These are phyloP conservation scores for Rhyzopertha dominica DNA, from an alignment of 1,140 invertebrate species.

Conservation along the genomic window DNA sequence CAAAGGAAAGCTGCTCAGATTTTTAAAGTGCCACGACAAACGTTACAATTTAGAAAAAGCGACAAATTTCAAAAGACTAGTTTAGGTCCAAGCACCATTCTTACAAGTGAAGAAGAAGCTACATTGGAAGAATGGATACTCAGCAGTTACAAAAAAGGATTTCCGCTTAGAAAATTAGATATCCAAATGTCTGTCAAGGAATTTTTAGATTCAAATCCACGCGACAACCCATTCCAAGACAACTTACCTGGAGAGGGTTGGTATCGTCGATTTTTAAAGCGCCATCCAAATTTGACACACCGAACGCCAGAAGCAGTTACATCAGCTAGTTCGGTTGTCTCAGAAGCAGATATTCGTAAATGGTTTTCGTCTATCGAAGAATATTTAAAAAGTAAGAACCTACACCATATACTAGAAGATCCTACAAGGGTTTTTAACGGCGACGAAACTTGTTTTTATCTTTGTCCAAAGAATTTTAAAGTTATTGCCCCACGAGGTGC, in stretches of 20 bases:
- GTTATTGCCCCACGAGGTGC: conserved; percentile 31
- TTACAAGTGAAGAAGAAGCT: conserved; percentile 19
- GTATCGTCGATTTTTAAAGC: conserved; percentile 36
- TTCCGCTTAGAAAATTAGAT: conserved; percentile 24
- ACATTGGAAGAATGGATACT: conserved; percentile 23
- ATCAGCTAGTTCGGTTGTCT: conserved; percentile 30
- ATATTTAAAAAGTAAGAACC: conserved; percentile 30
- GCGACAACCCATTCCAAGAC: conserved; percentile 34
- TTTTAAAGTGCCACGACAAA: conserved; percentile 12
- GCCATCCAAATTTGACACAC: conserved; percentile 29
- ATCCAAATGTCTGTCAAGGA: conserved; percentile 17
- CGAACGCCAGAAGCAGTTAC: conserved; percentile 22
- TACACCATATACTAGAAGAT: conserved; percentile 29
- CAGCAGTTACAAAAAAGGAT: conserved; percentile 15
- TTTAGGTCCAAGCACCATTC: conserved; percentile 17
- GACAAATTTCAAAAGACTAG: conserved; percentile 14
- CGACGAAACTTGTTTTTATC: conserved; percentile 38
- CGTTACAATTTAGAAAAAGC: conserved; percentile 15
- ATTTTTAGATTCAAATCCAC: conserved; percentile 24
- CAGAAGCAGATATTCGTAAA: conserved; percentile 33
- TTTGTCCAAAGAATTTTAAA: conserved; percentile 30
- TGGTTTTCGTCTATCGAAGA: conserved; percentile 42
- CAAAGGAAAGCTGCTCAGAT: background rate
- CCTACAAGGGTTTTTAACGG: conserved; percentile 33
- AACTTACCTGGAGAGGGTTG: conserved; percentile 35